Evolutionary conservation across 2,888 invertebrate genomes (phyloP).

Genomic region (Cheilosia pagana): DNA sequence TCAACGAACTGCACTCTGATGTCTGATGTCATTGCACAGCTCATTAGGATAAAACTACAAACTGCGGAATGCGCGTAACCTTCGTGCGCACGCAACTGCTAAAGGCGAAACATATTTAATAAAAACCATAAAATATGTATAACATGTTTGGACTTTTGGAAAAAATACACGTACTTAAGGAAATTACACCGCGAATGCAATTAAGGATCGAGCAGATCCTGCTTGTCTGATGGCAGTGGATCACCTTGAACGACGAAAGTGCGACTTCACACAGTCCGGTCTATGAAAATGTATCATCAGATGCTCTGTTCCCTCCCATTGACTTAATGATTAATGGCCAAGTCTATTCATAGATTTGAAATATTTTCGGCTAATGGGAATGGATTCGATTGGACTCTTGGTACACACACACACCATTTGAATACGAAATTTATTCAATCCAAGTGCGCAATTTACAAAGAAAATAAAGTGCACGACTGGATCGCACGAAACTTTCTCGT

Average conservation of each 20-base stretch:
- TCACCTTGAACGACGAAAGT: slow-evolving; percentile 23
- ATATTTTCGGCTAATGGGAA: slow-evolving; percentile 17
- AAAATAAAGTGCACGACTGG: too few relatives aligned
- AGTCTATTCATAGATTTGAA: slow-evolving; percentile 29
- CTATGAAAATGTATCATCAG: too few relatives aligned
- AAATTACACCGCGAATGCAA: slow-evolving; percentile 38
- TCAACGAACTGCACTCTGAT: neutral
- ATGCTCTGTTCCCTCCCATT: neutral
- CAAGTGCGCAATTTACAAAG: slow-evolving; percentile 40
- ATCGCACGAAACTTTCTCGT: too few relatives aligned
- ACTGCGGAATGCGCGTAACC: slow-evolving; percentile 22
- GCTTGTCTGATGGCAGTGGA: slow-evolving; percentile 7
- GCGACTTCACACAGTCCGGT: neutral
- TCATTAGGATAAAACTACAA: slow-evolving; percentile 31
- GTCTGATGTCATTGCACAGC: neutral
- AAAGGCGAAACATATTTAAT: neutral
- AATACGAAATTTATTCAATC: slow-evolving; percentile 23
- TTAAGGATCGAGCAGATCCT: slow-evolving; percentile 23
- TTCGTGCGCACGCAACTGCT: slow-evolving; percentile 1
- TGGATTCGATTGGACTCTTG: slow-evolving; percentile 12
- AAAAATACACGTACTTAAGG: slow-evolving; percentile 6
- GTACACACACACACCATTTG: neutral
- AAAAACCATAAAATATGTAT: slow-evolving; percentile 15
- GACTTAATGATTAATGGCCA: slow-evolving; percentile 30
- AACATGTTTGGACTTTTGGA: slow-evolving; percentile 6